Conservation (phyloP, 2,888 invertebrate species). For the Oxytorus armatus region DNA sequence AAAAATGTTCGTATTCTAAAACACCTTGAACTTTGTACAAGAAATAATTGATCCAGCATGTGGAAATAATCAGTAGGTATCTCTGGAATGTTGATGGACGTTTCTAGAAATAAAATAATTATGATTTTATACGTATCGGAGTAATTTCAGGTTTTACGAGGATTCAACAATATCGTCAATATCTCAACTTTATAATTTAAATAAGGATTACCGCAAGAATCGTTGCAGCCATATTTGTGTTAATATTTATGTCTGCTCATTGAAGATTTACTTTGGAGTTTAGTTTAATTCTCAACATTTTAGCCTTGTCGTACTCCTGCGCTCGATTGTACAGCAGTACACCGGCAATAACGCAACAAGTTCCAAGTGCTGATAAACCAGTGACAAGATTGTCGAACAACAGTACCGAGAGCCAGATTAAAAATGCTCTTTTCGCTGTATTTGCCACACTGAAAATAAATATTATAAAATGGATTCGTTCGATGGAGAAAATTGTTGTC, state of each 20-base stretch:
- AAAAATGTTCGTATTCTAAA: background rate
- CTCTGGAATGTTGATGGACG: slow-evolving; percentile 8
- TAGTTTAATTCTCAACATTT: slow-evolving; percentile 75
- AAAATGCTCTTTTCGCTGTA: slow-evolving; percentile 91
- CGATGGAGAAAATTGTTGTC: too few species aligned
- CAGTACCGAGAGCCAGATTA: slow-evolving; percentile 91
- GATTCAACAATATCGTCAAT: slow-evolving; percentile 1
- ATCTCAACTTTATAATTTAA: background rate
- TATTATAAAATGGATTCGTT: too few species aligned
- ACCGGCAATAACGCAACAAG: slow-evolving; percentile 89
- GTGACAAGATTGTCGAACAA: slow-evolving; percentile 92
- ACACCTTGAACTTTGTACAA: slow-evolving; percentile 3
- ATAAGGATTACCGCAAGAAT: background rate
- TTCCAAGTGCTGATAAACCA: slow-evolving; percentile 90
- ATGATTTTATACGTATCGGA: background rate
- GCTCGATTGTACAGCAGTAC: slow-evolving; percentile 91
- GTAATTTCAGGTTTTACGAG: slow-evolving; percentile 41
- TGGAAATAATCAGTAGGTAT: slow-evolving; percentile 3
- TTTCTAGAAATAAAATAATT: slow-evolving; percentile 18
- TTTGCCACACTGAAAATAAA: slow-evolving; percentile 89
- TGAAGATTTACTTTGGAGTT: slow-evolving; percentile 81
- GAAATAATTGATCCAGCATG: slow-evolving; percentile 4
- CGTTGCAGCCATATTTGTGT: background rate
- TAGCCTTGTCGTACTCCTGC: slow-evolving; percentile 86
- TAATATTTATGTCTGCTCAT: slow-evolving; percentile 66